phyloP scores from a whole-genome alignment of 2,113 vertebrate species.

The Corythornis madagascariensis region DNA sequence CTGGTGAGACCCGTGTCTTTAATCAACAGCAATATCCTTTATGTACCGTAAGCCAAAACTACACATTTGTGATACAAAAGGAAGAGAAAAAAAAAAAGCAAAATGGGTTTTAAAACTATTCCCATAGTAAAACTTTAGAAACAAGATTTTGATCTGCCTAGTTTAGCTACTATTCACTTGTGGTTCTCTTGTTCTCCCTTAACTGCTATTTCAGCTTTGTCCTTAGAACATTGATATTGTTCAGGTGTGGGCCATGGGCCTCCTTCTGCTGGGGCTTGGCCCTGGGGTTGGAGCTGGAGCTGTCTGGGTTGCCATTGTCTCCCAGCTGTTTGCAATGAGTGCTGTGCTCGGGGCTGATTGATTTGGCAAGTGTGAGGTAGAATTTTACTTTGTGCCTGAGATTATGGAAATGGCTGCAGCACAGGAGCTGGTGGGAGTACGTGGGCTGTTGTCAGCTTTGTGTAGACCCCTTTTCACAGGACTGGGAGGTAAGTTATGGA shows the following conservation, averaged over 20 bases:
- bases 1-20: not conserved
- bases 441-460: accelerated
- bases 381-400: accelerated
- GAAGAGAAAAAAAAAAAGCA: not conserved
- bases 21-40: not conserved
- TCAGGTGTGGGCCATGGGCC: not conserved
- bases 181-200: not conserved
- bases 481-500: not conserved
- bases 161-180: not conserved
- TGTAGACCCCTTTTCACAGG: accelerated
- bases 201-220: accelerated
- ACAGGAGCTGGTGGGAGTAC: accelerated
- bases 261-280: not conserved
- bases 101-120: not conserved
- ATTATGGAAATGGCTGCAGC: accelerated
- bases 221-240: accelerated
- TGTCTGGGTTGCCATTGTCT: not conserved
- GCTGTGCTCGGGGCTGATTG: not conserved
- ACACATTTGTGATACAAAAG: not conserved
- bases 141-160: not conserved
- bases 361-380: accelerated
- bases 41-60: not conserved
- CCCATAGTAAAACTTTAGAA: not conserved
- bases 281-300: not conserved
- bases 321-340: not conserved